Evolutionary conservation across 1,140 invertebrate species (phyloP).

Genomic region (Drosophila truncata): DNA sequence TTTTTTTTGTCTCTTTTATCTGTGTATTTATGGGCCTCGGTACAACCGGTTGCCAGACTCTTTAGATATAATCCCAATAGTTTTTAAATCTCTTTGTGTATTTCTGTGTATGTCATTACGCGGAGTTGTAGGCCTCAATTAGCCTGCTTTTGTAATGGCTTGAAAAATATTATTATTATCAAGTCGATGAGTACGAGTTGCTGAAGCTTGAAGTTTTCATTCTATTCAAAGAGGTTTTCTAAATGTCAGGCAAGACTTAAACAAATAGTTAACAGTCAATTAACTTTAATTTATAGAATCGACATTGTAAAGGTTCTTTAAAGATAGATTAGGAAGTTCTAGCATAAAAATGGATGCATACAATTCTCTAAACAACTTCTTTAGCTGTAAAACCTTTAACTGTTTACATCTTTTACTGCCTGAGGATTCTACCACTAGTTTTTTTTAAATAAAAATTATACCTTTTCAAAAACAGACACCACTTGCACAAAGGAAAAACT

Average conservation of each 20-base stretch:
- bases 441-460: conserved; percentile 5
- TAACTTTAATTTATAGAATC: neutral
- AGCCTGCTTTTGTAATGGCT: conserved; percentile 57
- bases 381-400: neutral
- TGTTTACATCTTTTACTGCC: neutral
- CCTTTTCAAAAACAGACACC: conserved; percentile 48
- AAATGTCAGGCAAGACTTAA: neutral
- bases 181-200: conserved; percentile 16
- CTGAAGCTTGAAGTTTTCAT: conserved; percentile 58
- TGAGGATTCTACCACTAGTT: neutral
- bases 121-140: conserved; percentile 38
- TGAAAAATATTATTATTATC: conserved; percentile 44
- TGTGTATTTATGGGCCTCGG: conserved; percentile 45
- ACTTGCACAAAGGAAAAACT: conserved; percentile 64
- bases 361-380: neutral
- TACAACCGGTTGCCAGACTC: conserved; percentile 65
- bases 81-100: conserved; percentile 32
- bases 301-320: neutral
- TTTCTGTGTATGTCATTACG: conserved; percentile 31
- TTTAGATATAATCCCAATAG: conserved; percentile 60
- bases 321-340: too few species aligned
- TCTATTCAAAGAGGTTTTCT: neutral
- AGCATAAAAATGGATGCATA: too few species aligned
- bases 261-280: conserved; percentile 1
- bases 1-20: conserved; percentile 18